Base-by-base conservation (phyloP, 1,140 invertebrate genomes). In the Elymnias hypermnestra region DNA sequence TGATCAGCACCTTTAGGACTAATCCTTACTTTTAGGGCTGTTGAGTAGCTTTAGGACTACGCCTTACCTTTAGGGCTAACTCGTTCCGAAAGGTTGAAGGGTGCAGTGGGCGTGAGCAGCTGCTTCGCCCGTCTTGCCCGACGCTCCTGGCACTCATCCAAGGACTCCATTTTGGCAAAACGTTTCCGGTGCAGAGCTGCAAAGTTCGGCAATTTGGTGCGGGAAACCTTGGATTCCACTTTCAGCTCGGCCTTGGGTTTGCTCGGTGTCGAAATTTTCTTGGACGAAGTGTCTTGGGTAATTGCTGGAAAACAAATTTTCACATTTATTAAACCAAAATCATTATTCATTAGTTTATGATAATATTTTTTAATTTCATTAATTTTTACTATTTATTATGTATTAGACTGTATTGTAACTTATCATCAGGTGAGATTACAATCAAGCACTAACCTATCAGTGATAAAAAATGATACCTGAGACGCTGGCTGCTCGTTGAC, bases 141-240 rank as follows among this genome's bases (percentile, higher is more conserved):
- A 49, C 86, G 68, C 61, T 73, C 68, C 36, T 89, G 81, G 47
- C 88, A 87, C 63, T 92, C 89, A 14, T 88, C 78, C 7, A 92
- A 49, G 22, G 89, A 91, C 68, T 92, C 91, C 89, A 91, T 90
- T 59, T 88, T 87, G 2, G 79, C 81, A 53, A 91, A 91, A 31
- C 88, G 86, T 57, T 87, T 88, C 53, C 90, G 79, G 57, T 92
- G 91, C 23, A 92, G 87, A 3, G 88, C 87, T 2, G 87, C 83
- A 53, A 92, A 92, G 73, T 92, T 90, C 6, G 91, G 91, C 49
- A 88, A 70, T 61, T 88, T 91, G 23, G 68, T 87, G 63, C 69
- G 76, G 0, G 44, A 23, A 3, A 45, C 9, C 17, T 64, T 69
- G 10, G 29, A 21, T 0, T 53, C 55, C 0, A 47, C 33, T 25